Evolutionary conservation across 2,113 vertebrate genomes (phyloP), one percentile per base, ranked within the genome.

Genomic region (Saguinus imperator): DNA sequence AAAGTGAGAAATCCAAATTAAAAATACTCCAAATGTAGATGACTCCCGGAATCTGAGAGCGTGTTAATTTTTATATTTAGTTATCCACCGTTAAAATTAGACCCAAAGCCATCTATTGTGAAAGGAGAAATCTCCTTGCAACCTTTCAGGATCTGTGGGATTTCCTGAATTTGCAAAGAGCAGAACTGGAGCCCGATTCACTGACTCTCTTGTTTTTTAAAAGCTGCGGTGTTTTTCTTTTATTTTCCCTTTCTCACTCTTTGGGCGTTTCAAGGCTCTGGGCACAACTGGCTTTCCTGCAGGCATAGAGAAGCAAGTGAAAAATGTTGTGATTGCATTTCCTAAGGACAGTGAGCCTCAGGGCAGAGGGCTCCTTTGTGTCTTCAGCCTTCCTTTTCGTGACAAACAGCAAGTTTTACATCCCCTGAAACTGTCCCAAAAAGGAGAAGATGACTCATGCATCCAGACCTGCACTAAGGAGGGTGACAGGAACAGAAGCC

Each of bases 351-450:
- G 0, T 52, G n/a, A 32, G n/a, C 32, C 43, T 58, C 14, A 2
- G 27, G 27, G 45, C 70, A 70, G 72, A 40, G 0, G 0, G 32
- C 43, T 9, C 29, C 25, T 48, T 32, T 0, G 6, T 8, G 70
- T 29, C 1, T 23, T 8, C 23, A 37, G 73, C 88, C 85, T 94
- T 57, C 89, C 86, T 57, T 64, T 89, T 48, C 57, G 25, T 96
- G 96, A 96, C 87, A 87, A 32, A 95, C 87, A 88, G 81, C 75
- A 20, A 93, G 95, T 98, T 96, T 96, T 96, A 97, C 89, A 97
- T 96, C 95, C 96, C 91, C 79, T 0, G 91, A 95, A 93, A 88
- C 94, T 76, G 66, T 64, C 93, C 66, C n/a, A 3, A 21, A 94
- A 97, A 97, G 95, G 91, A 96, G 96, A 97, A 97, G 91, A 86